Evolutionary conservation across 2,888 invertebrate species (phyloP), one percentile per base, ranked within the genome.

Genomic region (Nomada flava): DNA sequence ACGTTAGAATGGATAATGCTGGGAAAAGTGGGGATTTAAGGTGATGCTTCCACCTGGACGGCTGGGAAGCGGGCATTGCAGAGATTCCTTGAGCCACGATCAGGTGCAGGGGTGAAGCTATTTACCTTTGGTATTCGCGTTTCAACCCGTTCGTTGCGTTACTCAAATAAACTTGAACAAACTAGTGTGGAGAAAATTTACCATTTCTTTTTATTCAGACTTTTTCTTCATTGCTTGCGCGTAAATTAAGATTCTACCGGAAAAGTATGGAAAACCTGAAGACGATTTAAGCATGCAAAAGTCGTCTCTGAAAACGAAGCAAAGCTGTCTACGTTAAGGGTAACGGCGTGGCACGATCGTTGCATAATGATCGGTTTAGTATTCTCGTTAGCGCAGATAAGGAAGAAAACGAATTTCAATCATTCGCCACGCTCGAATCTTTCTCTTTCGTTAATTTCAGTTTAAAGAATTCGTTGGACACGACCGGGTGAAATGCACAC

Each of bases 291-390:
- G 71, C 60, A 76, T 59, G 60, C 36, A 55, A 36, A 36, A 72
- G 76, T 44, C 60, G 59, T 44, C 60, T 52, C 60, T 42, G 26
- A 29, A 62, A 77, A 77, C 73, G 72, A 52, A 47, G 29, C 9
- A 50, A 42, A 20, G 47, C 70, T 63, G 36, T 36, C 36, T 36
- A 70, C 69, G 76, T 71, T 57, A 55, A 76, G 55, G 65, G 72
- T 77, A 53, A 42, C 67, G 59, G 65, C 53, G 36, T 53, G 36
- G 59, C 60, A 36, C 52, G 59, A 53, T 67, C 52, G 52, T 77
- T 73, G 67, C 77, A 77, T 73, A 77, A 77, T 62, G 67, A 67
- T 18, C 18, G 42, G 9, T 72, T 77, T 65, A 52, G 63, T 72
- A 76, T 76, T 71, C 71, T 26, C 42, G 52, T 42, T 72, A n/a